These are phyloP conservation scores for Nilaparvata lugens DNA, from an alignment of 1,140 invertebrate genomes.

Conservation along the genomic window DNA sequence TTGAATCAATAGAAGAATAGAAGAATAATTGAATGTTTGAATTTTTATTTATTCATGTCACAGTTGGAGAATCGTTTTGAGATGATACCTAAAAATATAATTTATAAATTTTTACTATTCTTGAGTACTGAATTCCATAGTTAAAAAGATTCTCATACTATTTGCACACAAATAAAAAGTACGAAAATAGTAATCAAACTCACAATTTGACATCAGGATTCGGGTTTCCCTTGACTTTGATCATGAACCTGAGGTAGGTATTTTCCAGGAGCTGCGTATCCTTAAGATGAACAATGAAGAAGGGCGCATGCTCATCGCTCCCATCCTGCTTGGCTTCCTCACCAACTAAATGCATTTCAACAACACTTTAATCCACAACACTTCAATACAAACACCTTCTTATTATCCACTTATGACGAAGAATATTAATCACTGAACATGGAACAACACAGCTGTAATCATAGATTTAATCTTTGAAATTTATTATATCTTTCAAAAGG, in stretches of 20 bases:
- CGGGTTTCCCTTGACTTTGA: conserved; percentile 79
- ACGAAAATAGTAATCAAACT: conserved; percentile 32
- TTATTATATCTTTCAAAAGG: no score
- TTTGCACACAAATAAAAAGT: neutral
- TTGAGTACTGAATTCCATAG: no score
- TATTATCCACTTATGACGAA: neutral
- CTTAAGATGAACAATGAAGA: conserved; percentile 72
- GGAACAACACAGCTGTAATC: no score
- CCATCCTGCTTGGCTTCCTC: conserved; percentile 58
- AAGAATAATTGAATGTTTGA: no score
- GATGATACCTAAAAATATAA: no score
- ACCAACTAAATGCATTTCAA: conserved; percentile 45
- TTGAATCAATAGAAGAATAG: no score
- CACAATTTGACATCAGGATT: conserved; percentile 78
- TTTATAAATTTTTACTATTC: no score
- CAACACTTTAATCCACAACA: neutral
- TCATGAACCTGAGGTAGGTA: conserved; percentile 80
- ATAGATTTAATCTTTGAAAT: no score
- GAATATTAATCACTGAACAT: neutral
- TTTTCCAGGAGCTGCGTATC: conserved; percentile 80
- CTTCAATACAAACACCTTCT: neutral
- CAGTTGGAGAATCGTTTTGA: no score
- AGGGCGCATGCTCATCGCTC: conserved; percentile 60
- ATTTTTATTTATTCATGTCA: no score
- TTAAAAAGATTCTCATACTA: no score